Conservation (phyloP, 1,140 invertebrate genomes). For the Anoplophora glabripennis region DNA sequence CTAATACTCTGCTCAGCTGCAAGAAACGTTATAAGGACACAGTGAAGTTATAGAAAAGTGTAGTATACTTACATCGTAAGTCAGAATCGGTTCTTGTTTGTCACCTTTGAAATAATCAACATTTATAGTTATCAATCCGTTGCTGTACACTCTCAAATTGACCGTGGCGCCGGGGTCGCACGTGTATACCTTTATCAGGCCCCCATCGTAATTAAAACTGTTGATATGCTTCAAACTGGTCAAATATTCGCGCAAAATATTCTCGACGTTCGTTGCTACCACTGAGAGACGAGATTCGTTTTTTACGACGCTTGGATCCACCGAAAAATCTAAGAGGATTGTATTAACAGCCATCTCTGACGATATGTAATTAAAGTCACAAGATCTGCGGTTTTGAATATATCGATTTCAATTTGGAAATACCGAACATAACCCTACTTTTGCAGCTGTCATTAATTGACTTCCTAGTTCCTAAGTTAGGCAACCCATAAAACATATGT, state of each 20-base stretch:
- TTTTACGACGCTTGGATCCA: conserved; percentile 63
- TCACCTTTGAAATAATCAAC: conserved; percentile 78
- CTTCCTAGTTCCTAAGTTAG: too few relatives aligned
- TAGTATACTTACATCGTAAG: conserved; percentile 64
- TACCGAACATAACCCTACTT: not conserved
- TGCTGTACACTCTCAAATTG: conserved; percentile 67
- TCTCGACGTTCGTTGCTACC: conserved; percentile 63
- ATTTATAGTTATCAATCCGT: conserved; percentile 73
- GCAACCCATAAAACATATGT: too few relatives aligned
- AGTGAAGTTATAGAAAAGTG: not conserved
- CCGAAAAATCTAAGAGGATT: conserved; percentile 74
- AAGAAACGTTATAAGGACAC: conserved; percentile 16
- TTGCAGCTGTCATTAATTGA: not conserved
- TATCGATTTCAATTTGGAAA: not conserved
- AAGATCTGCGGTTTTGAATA: not conserved
- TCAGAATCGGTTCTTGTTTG: conserved; percentile 65
- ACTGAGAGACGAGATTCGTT: conserved; percentile 64
- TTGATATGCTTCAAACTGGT: conserved; percentile 62
- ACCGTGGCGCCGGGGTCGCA: conserved; percentile 66
- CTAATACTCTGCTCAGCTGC: conserved; percentile 64
- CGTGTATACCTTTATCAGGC: conserved; percentile 64
- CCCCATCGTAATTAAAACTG: conserved; percentile 57
- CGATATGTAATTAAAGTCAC: too few relatives aligned
- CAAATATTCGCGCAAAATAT: conserved; percentile 66
- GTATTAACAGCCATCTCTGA: conserved; percentile 75